These are phyloP conservation scores for Glossophaga mutica DNA, from an alignment of 2,797 vertebrate species.

Conservation along the genomic window DNA sequence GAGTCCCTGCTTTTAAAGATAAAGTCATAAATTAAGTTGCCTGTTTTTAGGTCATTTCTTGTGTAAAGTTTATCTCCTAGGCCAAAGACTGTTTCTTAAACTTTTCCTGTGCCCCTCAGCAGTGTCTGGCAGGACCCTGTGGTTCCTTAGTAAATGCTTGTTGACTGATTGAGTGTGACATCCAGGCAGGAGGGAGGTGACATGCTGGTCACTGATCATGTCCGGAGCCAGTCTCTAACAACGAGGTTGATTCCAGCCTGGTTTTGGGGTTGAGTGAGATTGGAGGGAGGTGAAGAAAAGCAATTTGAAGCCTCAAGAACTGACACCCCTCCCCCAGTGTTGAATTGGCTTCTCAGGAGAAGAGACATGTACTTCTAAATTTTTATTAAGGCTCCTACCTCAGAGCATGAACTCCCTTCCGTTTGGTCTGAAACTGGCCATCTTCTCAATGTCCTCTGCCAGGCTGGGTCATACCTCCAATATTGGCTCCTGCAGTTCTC, in stretches of 20 bases:
- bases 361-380: neutral
- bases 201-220: neutral
- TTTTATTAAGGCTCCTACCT: neutral
- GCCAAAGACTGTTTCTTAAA: neutral
- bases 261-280: neutral
- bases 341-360: neutral
- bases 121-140: neutral
- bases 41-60: neutral
- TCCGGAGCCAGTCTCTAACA: neutral
- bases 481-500: neutral
- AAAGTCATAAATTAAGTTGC: neutral
- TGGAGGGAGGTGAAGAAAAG: neutral
- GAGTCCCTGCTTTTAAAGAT: neutral
- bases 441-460: neutral
- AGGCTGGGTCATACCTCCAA: neutral
- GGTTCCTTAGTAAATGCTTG: neutral
- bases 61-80: neutral
- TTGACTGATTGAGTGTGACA: neutral
- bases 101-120: neutral
- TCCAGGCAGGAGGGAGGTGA: neutral
- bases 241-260: too few species aligned
- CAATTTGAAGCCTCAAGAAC: neutral
- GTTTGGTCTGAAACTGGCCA: too few species aligned
- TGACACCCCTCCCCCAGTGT: too few species aligned
- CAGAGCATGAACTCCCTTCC: neutral